Conservation (phyloP, 2,113 vertebrate genomes). For the Nycticorax nycticorax region DNA sequence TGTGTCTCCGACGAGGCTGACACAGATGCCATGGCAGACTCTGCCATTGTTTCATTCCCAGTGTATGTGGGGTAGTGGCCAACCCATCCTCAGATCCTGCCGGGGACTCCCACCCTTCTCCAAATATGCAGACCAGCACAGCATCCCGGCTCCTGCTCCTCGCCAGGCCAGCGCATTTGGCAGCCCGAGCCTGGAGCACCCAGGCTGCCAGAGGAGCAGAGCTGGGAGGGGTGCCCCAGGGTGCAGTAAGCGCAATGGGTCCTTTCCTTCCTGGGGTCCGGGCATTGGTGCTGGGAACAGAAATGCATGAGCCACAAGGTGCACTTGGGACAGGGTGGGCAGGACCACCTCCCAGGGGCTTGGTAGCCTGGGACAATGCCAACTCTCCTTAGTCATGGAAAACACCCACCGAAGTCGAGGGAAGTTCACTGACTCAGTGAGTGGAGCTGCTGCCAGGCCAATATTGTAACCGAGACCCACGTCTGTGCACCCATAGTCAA, state of each 20-base stretch:
- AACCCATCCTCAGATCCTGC: not conserved
- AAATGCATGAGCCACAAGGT: rapidly evolving
- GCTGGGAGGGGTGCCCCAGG: not conserved
- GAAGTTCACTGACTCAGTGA: not conserved
- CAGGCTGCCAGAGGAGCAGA: not conserved
- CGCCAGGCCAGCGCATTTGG: not conserved
- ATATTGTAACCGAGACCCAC: not conserved
- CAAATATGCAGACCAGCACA: rapidly evolving
- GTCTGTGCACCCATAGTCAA: not conserved
- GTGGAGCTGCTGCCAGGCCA: not conserved
- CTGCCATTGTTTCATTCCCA: not conserved
- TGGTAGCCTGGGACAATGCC: not conserved
- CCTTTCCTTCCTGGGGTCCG: not conserved
- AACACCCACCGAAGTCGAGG: not conserved
- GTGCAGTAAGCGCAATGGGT: not conserved
- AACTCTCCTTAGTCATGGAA: not conserved
- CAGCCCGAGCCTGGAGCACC: not conserved
- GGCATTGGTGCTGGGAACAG: not conserved
- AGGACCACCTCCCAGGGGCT: not conserved
- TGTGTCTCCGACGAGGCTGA: not conserved
- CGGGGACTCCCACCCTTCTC: not conserved
- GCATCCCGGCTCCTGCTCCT: not conserved
- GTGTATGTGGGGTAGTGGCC: not conserved
- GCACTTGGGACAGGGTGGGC: not conserved
- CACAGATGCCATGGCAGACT: not conserved